Evolutionary conservation across 1,140 invertebrate species (phyloP).

Genomic region (Neodiprion pinetum): DNA sequence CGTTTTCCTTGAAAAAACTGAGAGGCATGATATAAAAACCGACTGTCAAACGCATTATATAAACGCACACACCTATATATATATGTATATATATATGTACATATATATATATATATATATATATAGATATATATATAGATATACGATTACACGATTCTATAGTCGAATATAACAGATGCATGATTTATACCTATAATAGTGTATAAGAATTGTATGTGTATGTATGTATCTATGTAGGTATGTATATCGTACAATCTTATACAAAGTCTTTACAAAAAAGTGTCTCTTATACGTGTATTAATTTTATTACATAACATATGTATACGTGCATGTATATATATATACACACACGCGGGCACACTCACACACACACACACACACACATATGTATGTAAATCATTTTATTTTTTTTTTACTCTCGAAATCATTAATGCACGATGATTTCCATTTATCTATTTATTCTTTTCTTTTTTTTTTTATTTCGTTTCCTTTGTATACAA

Average conservation of each 20-base stretch:
- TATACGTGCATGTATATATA: background rate
- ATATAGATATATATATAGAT: too few relatives aligned
- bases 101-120: too few relatives aligned
- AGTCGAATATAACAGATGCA: background rate
- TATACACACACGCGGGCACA: background rate
- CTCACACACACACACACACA: constrained; percentile 18
- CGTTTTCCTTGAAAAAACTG: background rate
- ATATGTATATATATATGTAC: too few relatives aligned
- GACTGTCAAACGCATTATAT: background rate
- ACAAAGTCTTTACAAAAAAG: background rate
- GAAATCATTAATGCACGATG: constrained; percentile 50
- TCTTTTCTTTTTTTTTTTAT: constrained; percentile 29
- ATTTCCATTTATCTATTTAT: constrained; percentile 37
- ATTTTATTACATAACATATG: constrained; percentile 19
- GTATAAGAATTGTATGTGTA: too few relatives aligned
- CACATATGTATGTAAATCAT: constrained; percentile 13
- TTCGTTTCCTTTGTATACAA: constrained; percentile 34
- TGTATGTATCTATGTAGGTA: too few relatives aligned
- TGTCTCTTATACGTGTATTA: background rate
- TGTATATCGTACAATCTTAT: constrained; percentile 1
- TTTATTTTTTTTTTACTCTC: constrained; percentile 37
- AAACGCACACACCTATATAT: background rate
- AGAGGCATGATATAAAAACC: background rate
- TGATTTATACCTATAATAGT: too few relatives aligned
- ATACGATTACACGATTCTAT: background rate